phyloP scores from a whole-genome alignment of 2,888 invertebrate genomes.

The Eupithecia dodoneata region DNA sequence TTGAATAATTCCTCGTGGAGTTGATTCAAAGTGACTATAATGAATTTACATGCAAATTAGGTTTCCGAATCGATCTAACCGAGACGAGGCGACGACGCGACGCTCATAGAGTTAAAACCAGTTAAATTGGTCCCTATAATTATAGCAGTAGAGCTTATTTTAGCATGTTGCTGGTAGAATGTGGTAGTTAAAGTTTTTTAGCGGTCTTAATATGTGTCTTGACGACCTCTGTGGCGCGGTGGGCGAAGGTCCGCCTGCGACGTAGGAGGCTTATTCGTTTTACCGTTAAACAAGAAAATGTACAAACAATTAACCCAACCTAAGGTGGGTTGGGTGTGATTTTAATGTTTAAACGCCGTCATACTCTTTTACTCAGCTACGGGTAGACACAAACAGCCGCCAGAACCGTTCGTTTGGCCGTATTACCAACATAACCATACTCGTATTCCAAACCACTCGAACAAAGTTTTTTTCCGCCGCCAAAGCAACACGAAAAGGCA shows the following conservation, averaged over 20 bases:
- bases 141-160: constrained; percentile 43
- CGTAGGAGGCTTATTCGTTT: too few species aligned
- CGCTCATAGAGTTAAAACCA: constrained; percentile 71
- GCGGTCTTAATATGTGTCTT: constrained; percentile 55
- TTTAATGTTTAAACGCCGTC: too few species aligned
- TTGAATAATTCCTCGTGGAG: constrained; percentile 66
- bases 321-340: too few species aligned
- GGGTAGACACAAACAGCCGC: too few species aligned
- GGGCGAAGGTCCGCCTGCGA: too few species aligned
- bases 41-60: constrained; percentile 81
- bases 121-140: constrained; percentile 43
- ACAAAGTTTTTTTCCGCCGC: neutral
- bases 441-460: too few species aligned
- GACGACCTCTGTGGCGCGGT: too few species aligned
- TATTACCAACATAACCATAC: too few species aligned
- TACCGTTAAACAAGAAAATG: too few species aligned
- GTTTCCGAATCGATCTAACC: constrained; percentile 72
- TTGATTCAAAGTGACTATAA: constrained; percentile 75
- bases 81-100: constrained; percentile 44
- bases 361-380: too few species aligned
- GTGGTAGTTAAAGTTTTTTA: constrained; percentile 56
- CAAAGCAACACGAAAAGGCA: neutral
- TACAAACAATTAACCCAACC: too few species aligned
- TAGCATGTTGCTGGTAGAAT: constrained; percentile 36
- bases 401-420: too few species aligned